Evolutionary conservation across 2,797 vertebrate species (phyloP).

Genomic region (Chelmon rostratus): DNA sequence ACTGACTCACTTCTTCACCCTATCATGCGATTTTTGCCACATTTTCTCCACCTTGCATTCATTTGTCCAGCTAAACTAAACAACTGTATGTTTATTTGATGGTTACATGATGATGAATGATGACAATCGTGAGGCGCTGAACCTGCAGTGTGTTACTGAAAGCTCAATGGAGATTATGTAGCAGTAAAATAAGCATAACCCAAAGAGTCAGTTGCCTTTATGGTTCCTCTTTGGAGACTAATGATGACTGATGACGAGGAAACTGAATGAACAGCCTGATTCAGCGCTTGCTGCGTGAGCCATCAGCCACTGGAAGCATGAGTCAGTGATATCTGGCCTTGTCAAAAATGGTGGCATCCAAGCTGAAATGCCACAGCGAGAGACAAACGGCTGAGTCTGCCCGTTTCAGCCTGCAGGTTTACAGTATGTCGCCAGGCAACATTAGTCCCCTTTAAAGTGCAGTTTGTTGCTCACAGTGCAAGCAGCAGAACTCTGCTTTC

Average conservation of each 20-base stretch:
- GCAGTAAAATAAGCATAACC: conserved; percentile 31
- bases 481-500: background rate
- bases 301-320: conserved; percentile 27
- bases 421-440: background rate
- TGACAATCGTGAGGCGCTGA: conserved; percentile 46
- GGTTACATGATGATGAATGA: too few relatives aligned
- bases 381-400: background rate
- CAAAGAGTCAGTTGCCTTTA: conserved; percentile 40
- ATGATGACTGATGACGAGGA: conserved; percentile 50
- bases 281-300: conserved; percentile 32
- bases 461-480: background rate
- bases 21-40: background rate
- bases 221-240: conserved; percentile 33
- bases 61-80: conserved; percentile 20
- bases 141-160: conserved; percentile 27
- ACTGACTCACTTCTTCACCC: conserved; percentile 18
- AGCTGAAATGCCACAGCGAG: background rate
- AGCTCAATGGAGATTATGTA: conserved; percentile 28
- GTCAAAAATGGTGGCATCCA: conserved; percentile 1
- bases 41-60: conserved; percentile 9
- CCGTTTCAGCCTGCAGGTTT: background rate
- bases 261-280: conserved; percentile 29
- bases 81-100: background rate
- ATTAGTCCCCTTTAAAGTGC: background rate
- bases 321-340: conserved; percentile 33